phyloP scores from a whole-genome alignment of 2,797 vertebrate genomes.

The Galago senegalensis region DNA sequence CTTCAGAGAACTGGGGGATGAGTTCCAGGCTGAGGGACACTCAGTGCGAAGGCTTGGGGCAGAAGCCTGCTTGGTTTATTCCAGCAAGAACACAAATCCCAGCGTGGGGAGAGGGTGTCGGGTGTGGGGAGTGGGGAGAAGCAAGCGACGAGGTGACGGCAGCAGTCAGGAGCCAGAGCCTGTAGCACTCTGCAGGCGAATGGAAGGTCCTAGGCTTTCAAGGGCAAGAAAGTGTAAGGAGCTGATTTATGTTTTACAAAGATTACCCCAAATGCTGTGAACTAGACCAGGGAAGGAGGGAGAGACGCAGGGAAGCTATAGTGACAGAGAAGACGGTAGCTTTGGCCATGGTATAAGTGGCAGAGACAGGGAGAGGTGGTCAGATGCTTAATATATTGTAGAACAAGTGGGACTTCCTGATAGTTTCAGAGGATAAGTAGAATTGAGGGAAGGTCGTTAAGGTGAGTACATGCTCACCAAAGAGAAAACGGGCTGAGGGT shows the following conservation, averaged over 20 bases:
- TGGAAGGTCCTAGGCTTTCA: not conserved
- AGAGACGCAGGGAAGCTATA: not conserved
- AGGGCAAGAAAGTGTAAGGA: not conserved
- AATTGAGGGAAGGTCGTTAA: not conserved
- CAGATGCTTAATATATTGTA: not conserved
- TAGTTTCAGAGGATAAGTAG: not conserved
- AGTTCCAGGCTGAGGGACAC: not conserved
- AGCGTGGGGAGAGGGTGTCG: too few species aligned
- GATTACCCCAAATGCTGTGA: not conserved
- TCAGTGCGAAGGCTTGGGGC: constrained; percentile 12
- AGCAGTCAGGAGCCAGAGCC: not conserved
- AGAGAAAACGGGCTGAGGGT: not conserved
- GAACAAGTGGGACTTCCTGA: not conserved
- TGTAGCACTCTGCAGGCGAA: not conserved
- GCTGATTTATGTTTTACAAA: not conserved
- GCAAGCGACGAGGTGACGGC: not conserved
- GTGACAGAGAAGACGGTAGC: not conserved
- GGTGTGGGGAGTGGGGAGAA: fast-evolving
- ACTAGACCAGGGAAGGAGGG: fast-evolving
- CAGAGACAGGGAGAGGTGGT: not conserved
- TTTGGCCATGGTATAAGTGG: fast-evolving
- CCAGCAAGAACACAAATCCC: not conserved
- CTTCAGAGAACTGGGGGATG: not conserved
- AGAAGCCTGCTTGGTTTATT: constrained; percentile 26
- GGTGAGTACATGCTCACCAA: not conserved